These are phyloP conservation scores for Nycticryphes semicollaris DNA, from an alignment of 2,113 vertebrate genomes.

Conservation along the genomic window DNA sequence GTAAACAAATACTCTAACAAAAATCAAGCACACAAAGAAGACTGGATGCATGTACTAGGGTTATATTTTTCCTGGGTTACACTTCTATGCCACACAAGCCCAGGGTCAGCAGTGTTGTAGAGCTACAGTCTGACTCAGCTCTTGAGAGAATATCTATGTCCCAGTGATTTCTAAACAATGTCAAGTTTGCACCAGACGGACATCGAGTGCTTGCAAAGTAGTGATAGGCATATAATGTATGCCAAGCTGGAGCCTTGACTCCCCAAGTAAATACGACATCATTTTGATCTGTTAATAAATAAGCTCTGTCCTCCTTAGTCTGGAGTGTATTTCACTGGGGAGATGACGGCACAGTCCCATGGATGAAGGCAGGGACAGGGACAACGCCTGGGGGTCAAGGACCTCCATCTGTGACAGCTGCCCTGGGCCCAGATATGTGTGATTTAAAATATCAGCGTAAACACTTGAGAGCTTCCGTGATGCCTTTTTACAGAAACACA, in stretches of 20 bases:
- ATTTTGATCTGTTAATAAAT: slow-evolving; percentile 2
- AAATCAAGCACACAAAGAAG: background rate
- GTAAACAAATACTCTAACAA: background rate
- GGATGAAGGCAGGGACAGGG: background rate
- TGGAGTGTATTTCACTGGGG: background rate
- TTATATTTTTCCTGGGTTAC: background rate
- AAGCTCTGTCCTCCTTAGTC: background rate
- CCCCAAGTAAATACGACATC: background rate
- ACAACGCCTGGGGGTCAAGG: background rate
- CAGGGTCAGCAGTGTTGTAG: background rate
- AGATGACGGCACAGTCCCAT: rapidly evolving
- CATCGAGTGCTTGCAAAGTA: rapidly evolving
- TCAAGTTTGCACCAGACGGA: background rate
- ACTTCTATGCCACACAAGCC: background rate
- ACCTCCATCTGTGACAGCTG: background rate
- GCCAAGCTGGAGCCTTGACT: background rate
- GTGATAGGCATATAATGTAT: rapidly evolving
- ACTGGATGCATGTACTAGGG: background rate
- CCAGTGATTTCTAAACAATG: background rate
- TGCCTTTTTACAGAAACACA: background rate
- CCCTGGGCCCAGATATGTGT: rapidly evolving
- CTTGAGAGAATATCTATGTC: background rate
- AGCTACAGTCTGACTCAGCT: background rate
- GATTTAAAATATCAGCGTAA: background rate
- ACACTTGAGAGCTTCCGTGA: background rate